Evolutionary conservation across 2,797 vertebrate genomes (phyloP).

Genomic region (Enteromius treurensis): DNA sequence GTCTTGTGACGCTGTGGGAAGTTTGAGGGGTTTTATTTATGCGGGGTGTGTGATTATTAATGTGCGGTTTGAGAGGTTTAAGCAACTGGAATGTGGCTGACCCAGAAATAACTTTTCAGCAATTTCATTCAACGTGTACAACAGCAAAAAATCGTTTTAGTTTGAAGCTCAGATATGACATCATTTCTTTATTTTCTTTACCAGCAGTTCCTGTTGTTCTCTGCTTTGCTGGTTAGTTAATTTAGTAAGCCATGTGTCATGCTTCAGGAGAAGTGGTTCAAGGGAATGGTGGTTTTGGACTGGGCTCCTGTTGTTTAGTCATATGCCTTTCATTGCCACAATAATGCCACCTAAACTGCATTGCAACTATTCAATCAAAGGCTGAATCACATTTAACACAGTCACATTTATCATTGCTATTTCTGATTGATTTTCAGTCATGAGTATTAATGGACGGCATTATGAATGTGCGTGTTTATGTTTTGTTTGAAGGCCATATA

Average conservation of each 20-base stretch:
- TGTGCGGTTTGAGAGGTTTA: neutral
- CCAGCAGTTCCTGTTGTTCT: neutral
- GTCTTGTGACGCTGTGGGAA: neutral
- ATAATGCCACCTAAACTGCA: neutral
- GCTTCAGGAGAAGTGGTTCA: no score
- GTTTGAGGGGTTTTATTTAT: neutral
- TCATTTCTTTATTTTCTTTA: neutral
- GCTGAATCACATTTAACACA: neutral
- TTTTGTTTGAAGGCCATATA: neutral
- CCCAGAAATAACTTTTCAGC: neutral
- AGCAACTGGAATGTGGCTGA: neutral
- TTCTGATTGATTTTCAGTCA: neutral
- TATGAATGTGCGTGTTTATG: neutral
- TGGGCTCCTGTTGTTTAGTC: constrained; percentile 6
- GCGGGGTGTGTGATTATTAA: neutral
- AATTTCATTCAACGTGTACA: neutral
- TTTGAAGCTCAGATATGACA: neutral
- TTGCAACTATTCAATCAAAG: neutral
- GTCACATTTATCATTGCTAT: neutral
- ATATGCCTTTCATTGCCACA: neutral
- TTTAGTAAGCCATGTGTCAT: neutral
- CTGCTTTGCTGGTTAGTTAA: neutral
- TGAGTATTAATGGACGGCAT: neutral
- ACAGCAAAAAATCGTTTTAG: neutral
- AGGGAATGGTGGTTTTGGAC: neutral